Conservation (phyloP, 2,113 vertebrate species). For the Fregata magnificens region DNA sequence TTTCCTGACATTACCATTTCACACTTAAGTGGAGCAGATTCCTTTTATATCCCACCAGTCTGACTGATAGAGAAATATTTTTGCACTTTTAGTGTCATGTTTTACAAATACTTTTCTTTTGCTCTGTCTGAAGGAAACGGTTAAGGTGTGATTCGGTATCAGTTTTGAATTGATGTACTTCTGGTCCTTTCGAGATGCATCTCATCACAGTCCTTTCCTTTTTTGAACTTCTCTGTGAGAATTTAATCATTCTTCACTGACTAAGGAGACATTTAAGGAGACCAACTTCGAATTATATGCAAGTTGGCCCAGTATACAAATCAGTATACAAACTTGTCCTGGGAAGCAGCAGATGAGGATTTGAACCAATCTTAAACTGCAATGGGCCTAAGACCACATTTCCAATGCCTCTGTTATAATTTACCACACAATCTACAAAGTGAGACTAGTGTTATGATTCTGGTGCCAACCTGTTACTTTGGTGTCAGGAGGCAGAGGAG, state of each 20-base stretch:
- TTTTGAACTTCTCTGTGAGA: neutral
- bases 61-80: neutral
- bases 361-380: neutral
- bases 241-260: neutral
- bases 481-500: neutral
- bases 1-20: neutral
- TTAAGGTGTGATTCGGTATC: neutral
- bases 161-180: neutral
- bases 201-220: neutral
- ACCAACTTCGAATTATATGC: neutral
- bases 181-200: neutral
- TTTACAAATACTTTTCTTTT: neutral
- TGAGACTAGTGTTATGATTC: neutral
- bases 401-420: neutral
- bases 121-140: neutral
- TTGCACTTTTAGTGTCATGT: neutral
- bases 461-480: neutral
- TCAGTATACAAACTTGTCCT: neutral
- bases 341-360: neutral
- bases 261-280: neutral
- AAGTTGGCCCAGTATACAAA: neutral
- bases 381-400: neutral
- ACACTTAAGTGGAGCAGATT: neutral
- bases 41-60: neutral
- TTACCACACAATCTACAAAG: neutral